A percentile compares a stretch with the other conserved stretches of the same genome.
phyloP scores from a whole-genome alignment of 2,797 vertebrate species.

The Phyllotis vaccarum region DNA sequence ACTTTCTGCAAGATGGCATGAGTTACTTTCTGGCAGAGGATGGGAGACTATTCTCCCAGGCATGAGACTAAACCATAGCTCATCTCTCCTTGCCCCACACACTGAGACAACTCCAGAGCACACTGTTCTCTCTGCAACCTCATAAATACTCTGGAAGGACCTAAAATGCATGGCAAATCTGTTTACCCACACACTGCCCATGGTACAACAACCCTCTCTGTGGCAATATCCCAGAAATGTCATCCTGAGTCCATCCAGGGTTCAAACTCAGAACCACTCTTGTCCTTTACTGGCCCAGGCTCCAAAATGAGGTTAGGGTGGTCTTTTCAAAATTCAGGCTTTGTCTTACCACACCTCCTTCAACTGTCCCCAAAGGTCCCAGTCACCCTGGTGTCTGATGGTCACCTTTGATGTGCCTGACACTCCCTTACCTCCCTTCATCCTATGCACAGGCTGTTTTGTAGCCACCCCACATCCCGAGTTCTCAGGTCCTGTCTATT shows the following conservation, averaged over 20 bases:
- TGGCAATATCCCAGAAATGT: neutral
- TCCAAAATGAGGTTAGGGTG: neutral
- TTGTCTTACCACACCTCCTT: neutral
- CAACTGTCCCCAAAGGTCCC: fast-evolving
- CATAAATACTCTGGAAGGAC: neutral
- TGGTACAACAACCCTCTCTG: neutral
- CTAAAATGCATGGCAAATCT: neutral
- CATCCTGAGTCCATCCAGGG: neutral
- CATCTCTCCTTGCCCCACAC: neutral
- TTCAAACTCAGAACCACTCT: neutral
- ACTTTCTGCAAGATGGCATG: neutral
- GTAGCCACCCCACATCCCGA: fast-evolving
- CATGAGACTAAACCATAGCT: neutral
- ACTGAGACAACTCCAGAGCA: neutral
- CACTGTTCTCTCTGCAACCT: neutral
- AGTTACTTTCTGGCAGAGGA: neutral
- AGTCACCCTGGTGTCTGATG: too few species aligned
- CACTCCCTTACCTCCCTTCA: neutral
- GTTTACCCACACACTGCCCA: neutral
- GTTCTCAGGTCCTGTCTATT: neutral
- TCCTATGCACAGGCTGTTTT: neutral
- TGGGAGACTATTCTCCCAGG: neutral
- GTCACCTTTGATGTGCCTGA: neutral
- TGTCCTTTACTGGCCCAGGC: neutral
- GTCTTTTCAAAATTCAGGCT: neutral